Base-by-base conservation (phyloP, 2,888 invertebrate genomes). In the Crepidodera aurea region DNA sequence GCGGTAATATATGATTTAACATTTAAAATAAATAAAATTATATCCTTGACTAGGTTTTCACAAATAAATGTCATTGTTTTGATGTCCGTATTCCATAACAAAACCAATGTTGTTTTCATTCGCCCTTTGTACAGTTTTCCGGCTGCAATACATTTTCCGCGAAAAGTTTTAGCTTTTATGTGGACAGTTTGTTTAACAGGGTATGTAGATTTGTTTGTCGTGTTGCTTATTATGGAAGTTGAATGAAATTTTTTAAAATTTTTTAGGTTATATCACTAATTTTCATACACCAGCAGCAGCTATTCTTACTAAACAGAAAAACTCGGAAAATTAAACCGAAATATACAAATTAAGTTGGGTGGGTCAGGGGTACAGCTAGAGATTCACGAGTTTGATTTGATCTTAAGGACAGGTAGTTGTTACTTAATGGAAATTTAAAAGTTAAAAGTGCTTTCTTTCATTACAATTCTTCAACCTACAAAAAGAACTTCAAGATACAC, bases 181-280 rank as follows among this genome's bases (percentile, higher is more conserved):
- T 25, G 8, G 10, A 29, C 10, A 29, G 29, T 29, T 29, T 29
- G 29, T 29, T 29, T 2, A 8, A 29, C 10, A 8, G 29, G 29
- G 10, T 29, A 39, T 18, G 39, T 18, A 15, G 42, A 19, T 44
- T 46, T 46, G 46, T 46, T 46, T 46, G 46, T 46, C 46, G 25
- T 46, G 10, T 46, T 46, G 46, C 25, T 46, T 16, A 46, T 12
- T 12, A 25, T 25, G 25, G 46, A 12, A 12, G 13, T 22, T 12
- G 46, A 13, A 25, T 22, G 19, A 12, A 25, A 46, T 22, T 46
- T 25, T 25, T 12, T 1, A 16, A 46, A 22, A 46, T 46, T 25
- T 37, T 25, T 16, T 8, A 22, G 19, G 19, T 46, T 46, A 46
- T 46, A 22, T 46, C 22, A 22, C 22, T 46, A 7, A 46, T n/a